Evolutionary conservation across 2,113 vertebrate species (phyloP), one percentile per base, ranked within the genome.

Genomic region (Thryonomys swinderianus): DNA sequence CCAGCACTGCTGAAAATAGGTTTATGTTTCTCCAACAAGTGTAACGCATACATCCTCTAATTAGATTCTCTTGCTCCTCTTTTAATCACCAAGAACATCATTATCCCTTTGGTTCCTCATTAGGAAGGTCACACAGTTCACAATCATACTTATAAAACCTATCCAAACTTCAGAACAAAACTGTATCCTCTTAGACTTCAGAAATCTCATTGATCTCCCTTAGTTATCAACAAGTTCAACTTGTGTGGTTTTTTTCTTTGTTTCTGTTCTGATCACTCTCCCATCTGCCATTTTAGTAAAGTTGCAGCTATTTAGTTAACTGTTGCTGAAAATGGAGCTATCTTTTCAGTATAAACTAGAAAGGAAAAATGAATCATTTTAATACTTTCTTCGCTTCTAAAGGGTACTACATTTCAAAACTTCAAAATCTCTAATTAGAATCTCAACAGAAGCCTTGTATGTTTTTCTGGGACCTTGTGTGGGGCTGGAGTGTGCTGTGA

Each of bases 71-170:
- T 83, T 57, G 79, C 95, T 97, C 90, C 91, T 98, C 96, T 96
- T 97, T 97, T 98, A 97, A 98, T 97, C 97, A 97, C 98, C 93
- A 92, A 37, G 93, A 97, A 85, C 91, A 96, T 97, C 97, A 93
- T 98, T 98, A 97, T 97, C 91, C 86, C 96, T 97, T 97, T 97
- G 95, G 93, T 96, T 98, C 94, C 94, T 96, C 95, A 96, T 98
- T 98, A 98, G 95, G 95, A 95, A 98, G 97, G 97, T 97, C 96
- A 82, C 74, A 55, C 37, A 82, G 96, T 97, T 97, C 90, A 92
- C 79, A 88, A 53, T 93, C 86, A 66, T 45, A 76, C 90, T 96
- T 96, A 85, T 4, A 95, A 96, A 97, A 96, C 86, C 76, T 66
- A 81, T 90, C 69, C 89, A 85, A 71, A 94, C 96, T 95, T 94